Evolutionary conservation across 2,113 vertebrate species (phyloP), one percentile per base, ranked within the genome.

Genomic region (Archocentrus centrarchus): DNA sequence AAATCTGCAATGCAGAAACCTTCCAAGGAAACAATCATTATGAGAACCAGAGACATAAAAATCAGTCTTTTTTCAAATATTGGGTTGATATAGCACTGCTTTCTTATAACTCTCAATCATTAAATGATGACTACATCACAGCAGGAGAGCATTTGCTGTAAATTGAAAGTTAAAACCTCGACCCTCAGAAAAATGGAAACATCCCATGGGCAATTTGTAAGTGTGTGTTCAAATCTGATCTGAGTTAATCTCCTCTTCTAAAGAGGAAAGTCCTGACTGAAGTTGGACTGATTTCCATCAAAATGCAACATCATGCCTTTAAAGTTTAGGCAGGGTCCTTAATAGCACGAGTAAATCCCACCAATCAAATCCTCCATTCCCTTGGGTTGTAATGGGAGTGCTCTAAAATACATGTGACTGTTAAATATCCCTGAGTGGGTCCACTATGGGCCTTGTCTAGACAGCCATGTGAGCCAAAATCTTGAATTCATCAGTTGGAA

Each of bases 271-370:
- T 80, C 66, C 75, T 63, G 64, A 82, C 90, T 80, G 63, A 61
- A 62, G 18, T 64, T 73, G 81, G 85, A 92, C 58, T 91, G 91
- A 89, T 93, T 95, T 89, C 61, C 81, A 93, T 95, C 94, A 93
- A 82, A 85, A 86, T 60, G 59, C 81, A 78, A 84, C 78, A 84
- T 87, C 77, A 78, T 83, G 78, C 61, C 85, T 87, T 88, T 70
- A 37, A 68, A 59, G 81, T 87, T 80, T 77, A 88, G 90, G 90
- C 83, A 0, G 6, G 13, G 15, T 84, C 78, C 83, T 78, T 92
- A 93, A 92, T 89, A 85, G 90, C 77, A 79, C 75, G 83, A 93
- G 90, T 91, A 92, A 94, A 93, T 94, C 93, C 91, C 80, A 77
- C 81, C 90, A 82, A 85, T 85, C 58, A 85, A 85, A 83, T 79